Evolutionary conservation across 2,888 invertebrate genomes (phyloP).

Genomic region (Netelia inedita): DNA sequence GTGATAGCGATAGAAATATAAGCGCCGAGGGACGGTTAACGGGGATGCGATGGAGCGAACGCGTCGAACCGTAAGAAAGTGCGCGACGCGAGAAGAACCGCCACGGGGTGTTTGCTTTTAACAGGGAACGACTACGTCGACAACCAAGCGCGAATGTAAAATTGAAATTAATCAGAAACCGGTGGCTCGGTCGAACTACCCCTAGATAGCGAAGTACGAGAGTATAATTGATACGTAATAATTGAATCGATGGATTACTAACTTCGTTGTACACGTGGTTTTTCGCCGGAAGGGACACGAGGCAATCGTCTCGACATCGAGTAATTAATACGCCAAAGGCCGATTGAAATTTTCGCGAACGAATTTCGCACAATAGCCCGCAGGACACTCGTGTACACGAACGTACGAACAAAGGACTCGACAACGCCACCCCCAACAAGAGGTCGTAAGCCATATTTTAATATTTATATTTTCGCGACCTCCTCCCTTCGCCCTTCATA

Average conservation of each 20-base stretch:
- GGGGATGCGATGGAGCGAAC: background rate
- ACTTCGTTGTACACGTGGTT: background rate
- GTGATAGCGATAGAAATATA: conserved; percentile 59
- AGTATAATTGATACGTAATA: conserved; percentile 37
- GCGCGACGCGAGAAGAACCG: conserved; percentile 17
- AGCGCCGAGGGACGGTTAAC: conserved; percentile 40
- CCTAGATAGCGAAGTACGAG: background rate
- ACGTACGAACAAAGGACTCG: background rate
- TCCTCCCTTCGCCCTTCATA: conserved; percentile 14
- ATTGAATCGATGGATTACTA: conserved; percentile 30
- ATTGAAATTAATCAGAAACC: conserved; percentile 61
- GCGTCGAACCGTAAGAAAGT: conserved; percentile 47
- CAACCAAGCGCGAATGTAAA: background rate
- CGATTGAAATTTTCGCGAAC: background rate
- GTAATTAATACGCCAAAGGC: background rate
- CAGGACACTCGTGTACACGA: background rate
- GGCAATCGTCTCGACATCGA: background rate
- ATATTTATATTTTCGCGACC: conserved; percentile 48
- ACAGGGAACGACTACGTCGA: conserved; percentile 9
- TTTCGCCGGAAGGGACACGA: background rate
- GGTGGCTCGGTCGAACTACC: conserved; percentile 5
- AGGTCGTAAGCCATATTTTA: conserved; percentile 23
- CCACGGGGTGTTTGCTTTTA: conserved; percentile 45
- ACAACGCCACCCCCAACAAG: background rate
- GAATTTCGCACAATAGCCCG: background rate